These are phyloP conservation scores for Neomorphus geoffroyi DNA, from an alignment of 2,797 vertebrate genomes.

Conservation along the genomic window DNA sequence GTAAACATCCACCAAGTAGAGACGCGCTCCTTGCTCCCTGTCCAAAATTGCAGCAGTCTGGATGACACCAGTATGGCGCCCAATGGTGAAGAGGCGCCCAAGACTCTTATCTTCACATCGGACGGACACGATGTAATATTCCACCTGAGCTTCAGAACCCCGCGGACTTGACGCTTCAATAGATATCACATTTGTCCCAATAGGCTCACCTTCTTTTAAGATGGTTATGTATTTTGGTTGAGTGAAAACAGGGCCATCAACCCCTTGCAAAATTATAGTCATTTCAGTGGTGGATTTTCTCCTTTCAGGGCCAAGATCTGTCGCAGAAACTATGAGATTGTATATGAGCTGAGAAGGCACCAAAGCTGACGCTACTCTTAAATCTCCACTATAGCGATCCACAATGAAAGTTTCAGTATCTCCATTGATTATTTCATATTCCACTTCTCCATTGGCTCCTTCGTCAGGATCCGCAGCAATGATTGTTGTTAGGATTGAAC, in stretches of 20 bases:
- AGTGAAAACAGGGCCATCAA: slow-evolving; percentile 92
- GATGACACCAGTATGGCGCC: slow-evolving; percentile 88
- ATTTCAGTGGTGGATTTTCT: slow-evolving; percentile 90
- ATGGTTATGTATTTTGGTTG: slow-evolving; percentile 96
- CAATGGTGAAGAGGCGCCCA: slow-evolving; percentile 94
- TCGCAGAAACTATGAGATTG: slow-evolving; percentile 91
- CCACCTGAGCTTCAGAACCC: slow-evolving; percentile 86
- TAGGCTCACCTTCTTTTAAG: slow-evolving; percentile 94
- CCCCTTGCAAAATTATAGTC: slow-evolving; percentile 91
- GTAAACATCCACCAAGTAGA: slow-evolving; percentile 95
- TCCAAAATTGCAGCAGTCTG: slow-evolving; percentile 95
- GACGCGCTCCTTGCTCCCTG: slow-evolving; percentile 91
- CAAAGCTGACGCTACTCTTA: slow-evolving; percentile 89
- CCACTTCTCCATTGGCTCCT: slow-evolving; percentile 93
- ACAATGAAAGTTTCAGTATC: slow-evolving; percentile 93
- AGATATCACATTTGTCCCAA: slow-evolving; percentile 93
- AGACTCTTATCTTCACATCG: slow-evolving; percentile 86
- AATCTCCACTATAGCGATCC: slow-evolving; percentile 94
- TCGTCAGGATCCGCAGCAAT: slow-evolving; percentile 93
- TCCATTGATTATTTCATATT: slow-evolving; percentile 92
- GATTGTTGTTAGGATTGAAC: slow-evolving; percentile 92
- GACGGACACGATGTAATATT: slow-evolving; percentile 95
- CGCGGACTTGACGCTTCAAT: slow-evolving; percentile 90
- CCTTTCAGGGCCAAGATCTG: slow-evolving; percentile 89
- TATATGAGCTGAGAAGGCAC: slow-evolving; percentile 89